Evolutionary conservation across 1,140 invertebrate species (phyloP).

Genomic region (Drosophila punjabiensis): DNA sequence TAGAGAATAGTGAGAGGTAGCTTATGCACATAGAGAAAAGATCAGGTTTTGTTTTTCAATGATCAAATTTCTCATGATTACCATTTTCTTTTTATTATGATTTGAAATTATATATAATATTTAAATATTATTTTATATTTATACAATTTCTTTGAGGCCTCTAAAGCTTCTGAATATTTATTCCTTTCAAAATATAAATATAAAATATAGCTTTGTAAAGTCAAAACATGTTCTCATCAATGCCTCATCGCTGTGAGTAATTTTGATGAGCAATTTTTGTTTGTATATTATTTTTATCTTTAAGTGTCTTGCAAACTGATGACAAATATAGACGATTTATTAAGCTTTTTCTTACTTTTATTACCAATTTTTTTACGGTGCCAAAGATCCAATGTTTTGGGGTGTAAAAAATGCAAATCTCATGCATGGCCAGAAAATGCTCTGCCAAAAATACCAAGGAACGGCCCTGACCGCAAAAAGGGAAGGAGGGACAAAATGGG

Average conservation of each 20-base stretch:
- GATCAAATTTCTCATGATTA: background rate
- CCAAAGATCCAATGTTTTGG: slow-evolving; percentile 1
- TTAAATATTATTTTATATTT: background rate
- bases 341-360: background rate
- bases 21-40: background rate
- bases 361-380: background rate
- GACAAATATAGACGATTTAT: slow-evolving; percentile 1
- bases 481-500: slow-evolving; percentile 2
- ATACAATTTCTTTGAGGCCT: background rate
- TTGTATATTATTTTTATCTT: background rate
- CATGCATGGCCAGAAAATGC: slow-evolving; percentile 72
- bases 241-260: background rate
- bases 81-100: background rate
- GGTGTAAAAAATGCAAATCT: slow-evolving; percentile 79
- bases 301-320: background rate
- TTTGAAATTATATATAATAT: no score
- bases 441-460: slow-evolving; percentile 71
- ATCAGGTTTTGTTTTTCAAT: background rate
- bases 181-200: background rate
- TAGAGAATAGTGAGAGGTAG: slow-evolving; percentile 16
- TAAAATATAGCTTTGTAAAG: background rate
- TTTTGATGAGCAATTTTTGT: background rate
- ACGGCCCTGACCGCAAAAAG: slow-evolving; percentile 71
- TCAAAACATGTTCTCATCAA: background rate
- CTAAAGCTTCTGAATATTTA: background rate